A percentile compares a stretch with the other conserved stretches of the same genome.
phyloP scores from a whole-genome alignment of 2,113 vertebrate genomes.

The Chaetorhynchus papuensis region DNA sequence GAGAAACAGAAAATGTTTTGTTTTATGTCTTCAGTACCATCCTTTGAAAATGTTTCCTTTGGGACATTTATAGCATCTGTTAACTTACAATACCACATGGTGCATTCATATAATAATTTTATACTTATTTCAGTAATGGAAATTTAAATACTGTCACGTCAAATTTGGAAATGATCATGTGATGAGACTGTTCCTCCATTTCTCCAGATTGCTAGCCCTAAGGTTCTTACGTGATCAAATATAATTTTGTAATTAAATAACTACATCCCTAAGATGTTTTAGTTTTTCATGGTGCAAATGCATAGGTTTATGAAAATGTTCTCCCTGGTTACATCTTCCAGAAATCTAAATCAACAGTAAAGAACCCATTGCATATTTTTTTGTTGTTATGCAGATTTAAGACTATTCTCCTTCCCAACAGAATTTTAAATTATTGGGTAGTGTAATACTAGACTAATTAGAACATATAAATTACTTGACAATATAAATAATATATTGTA shows the following conservation, averaged over 20 bases:
- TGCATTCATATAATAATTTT: background rate
- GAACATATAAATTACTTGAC: background rate
- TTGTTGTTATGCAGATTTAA: background rate
- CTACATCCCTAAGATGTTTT: background rate
- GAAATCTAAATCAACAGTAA: background rate
- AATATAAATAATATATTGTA: background rate
- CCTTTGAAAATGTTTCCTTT: background rate
- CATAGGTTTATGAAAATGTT: background rate
- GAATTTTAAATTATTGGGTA: background rate
- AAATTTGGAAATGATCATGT: background rate
- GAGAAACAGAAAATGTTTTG: background rate
- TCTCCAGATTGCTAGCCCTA: background rate
- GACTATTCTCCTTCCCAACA: background rate
- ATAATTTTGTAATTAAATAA: background rate
- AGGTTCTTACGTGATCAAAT: background rate
- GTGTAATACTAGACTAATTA: background rate
- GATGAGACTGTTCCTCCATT: background rate
- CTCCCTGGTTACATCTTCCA: background rate
- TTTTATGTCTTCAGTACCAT: background rate
- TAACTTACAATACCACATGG: background rate
- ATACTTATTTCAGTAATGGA: background rate
- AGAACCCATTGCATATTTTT: rapidly evolving
- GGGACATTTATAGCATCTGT: background rate
- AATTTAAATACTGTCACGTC: background rate
- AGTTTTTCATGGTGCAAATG: background rate